Conservation (phyloP, 2,888 invertebrate genomes). For the Fissipunctia ypsillon region DNA sequence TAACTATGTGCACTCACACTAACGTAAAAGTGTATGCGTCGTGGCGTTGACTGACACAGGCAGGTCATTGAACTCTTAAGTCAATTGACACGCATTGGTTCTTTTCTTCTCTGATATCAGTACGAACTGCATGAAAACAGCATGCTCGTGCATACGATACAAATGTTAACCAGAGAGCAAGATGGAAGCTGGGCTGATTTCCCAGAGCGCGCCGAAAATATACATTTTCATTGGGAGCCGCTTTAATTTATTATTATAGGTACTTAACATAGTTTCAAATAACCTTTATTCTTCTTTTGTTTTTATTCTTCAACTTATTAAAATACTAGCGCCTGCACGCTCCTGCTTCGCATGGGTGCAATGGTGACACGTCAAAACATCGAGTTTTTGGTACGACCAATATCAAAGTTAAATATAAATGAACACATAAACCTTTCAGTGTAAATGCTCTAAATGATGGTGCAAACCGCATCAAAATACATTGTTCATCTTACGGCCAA, state of each 20-base stretch:
- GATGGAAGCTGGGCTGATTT: background rate
- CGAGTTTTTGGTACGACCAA: background rate
- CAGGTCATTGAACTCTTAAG: conserved; percentile 25
- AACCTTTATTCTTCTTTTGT: background rate
- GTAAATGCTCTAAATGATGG: background rate
- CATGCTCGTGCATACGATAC: no score
- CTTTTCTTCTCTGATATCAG: background rate
- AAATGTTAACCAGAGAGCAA: no score
- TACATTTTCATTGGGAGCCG: background rate
- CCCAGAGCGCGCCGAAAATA: background rate
- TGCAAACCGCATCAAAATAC: background rate
- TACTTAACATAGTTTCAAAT: background rate
- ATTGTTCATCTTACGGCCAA: no score
- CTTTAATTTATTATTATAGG: background rate
- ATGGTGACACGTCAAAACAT: background rate
- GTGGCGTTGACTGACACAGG: background rate
- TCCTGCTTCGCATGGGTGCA: background rate
- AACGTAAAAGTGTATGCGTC: background rate
- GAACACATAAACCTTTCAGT: background rate
- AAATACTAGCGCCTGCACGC: background rate
- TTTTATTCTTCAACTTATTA: background rate
- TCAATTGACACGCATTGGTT: background rate
- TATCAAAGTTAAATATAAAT: no score
- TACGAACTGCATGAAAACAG: background rate
- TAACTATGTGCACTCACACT: background rate